Base-by-base conservation (phyloP, 2,113 vertebrate genomes). In the Sarotherodon lohbergeri region DNA sequence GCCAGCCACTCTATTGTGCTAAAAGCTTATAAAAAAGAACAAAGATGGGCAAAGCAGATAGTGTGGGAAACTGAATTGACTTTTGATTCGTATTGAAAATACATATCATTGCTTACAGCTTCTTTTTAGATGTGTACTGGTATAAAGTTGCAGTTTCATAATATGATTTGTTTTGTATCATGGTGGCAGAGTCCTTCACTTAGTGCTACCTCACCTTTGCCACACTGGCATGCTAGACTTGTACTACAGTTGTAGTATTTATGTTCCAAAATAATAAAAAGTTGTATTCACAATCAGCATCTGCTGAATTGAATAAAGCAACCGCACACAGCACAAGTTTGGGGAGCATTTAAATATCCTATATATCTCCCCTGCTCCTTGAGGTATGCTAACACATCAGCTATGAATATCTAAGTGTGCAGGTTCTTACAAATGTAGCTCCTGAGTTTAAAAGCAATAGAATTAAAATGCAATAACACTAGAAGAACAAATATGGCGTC, bases 271-370 rank as follows among this genome's bases (percentile, higher is more conserved):
- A 81, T 54, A 81, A 17, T 66, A 48, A 50, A 84, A 84, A 29
- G 78, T 66, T 63, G 27, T 24, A 57, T 82, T 82, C 54, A 57
- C n/a, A 52, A 1, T 78, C 73, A 86, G 78, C 80, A 50, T 86
- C 81, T 34, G 24, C 29, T 83, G 59, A 13, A 61, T 27, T 50
- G 80, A 88, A 88, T 84, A 81, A 82, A 84, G 61, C 68, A 80
- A 79, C 82, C 66, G 83, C 46, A 50, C 63, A 56, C 9, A 66
- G 85, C 71, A 78, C 46, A 73, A 24, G 81, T 90, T 80, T 73
- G 54, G 16, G 9, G 11, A 88, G 55, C 84, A 88, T 88, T 84
- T 50, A 89, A 86, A 89, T 86, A 71, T 56, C 76, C 48, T 86
- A 61, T 78, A 68, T 50, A 54, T 81, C 36, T 73, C 84, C 66